Evolutionary conservation across 2,888 invertebrate genomes (phyloP).

Genomic region (Chydorus sphaericus): DNA sequence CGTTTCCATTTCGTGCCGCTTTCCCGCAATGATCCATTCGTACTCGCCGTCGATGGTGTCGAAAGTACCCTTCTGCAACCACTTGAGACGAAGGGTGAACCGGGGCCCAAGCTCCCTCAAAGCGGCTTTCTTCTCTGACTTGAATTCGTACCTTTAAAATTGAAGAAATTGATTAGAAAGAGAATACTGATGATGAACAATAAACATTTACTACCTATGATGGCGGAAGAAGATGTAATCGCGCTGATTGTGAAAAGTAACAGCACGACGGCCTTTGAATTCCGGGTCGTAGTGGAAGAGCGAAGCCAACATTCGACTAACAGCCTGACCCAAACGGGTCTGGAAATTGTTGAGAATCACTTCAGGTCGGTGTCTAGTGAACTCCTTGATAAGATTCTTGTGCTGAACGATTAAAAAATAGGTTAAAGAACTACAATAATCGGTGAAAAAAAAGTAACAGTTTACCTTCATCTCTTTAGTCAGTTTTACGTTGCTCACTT

Average conservation of each 20-base stretch:
- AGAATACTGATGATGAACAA: neutral
- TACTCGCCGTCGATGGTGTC: conserved; percentile 94
- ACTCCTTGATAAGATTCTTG: conserved; percentile 54
- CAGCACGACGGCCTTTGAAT: conserved; percentile 79
- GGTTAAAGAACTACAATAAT: neutral
- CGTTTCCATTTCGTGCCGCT: conserved; percentile 85
- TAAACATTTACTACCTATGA: conserved; percentile 48
- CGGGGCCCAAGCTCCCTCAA: conserved; percentile 91
- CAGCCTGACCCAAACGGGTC: conserved; percentile 76
- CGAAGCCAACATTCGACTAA: conserved; percentile 84
- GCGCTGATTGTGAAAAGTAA: conserved; percentile 97
- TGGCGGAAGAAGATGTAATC: conserved; percentile 98
- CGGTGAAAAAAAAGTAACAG: neutral
- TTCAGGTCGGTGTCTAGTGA: conserved; percentile 81
- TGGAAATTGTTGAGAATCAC: conserved; percentile 90
- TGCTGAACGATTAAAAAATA: conserved; percentile 13
- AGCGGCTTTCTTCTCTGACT: conserved; percentile 46
- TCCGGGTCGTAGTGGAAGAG: conserved; percentile 92
- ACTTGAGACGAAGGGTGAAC: conserved; percentile 82
- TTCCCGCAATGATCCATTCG: conserved; percentile 83
- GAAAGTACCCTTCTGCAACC: conserved; percentile 91
- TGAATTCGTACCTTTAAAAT: conserved; percentile 63
- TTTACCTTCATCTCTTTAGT: conserved; percentile 59
- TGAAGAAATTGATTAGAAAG: neutral
- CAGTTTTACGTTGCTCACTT: conserved; percentile 78